A percentile compares a stretch with the other conserved stretches of the same genome.
Evolutionary conservation across 2,888 invertebrate genomes (phyloP).

Genomic region (Drosophila nr. fundita): DNA sequence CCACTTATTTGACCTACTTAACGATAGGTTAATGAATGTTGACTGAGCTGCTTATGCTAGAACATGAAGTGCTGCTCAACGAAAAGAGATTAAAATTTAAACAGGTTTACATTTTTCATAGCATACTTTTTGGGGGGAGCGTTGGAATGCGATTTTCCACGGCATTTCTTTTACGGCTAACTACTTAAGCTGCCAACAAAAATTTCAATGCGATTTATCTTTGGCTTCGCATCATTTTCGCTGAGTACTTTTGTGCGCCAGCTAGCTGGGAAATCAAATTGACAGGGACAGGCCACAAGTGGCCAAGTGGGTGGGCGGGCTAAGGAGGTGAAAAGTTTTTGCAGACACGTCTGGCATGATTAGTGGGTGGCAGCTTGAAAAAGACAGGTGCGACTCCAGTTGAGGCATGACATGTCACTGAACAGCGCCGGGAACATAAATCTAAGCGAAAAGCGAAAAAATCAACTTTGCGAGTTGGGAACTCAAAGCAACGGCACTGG

Average conservation of each 20-base stretch:
- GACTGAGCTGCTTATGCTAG: background rate
- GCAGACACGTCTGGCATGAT: conserved; percentile 63
- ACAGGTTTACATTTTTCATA: conserved; percentile 8
- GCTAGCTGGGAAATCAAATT: conserved; percentile 63
- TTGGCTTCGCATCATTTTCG: conserved; percentile 33
- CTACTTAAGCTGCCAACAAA: conserved; percentile 69
- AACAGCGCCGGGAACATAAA: conserved; percentile 55
- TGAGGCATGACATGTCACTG: conserved; percentile 58
- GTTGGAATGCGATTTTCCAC: background rate
- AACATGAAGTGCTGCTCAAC: background rate
- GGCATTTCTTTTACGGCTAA: conserved; percentile 23
- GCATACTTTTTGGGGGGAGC: conserved; percentile 21
- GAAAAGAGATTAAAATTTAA: background rate
- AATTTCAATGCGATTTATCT: conserved; percentile 65
- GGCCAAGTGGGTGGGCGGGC: conserved; percentile 18
- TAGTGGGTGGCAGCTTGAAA: conserved; percentile 44
- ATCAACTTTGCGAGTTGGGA: background rate
- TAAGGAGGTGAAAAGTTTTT: conserved; percentile 17
- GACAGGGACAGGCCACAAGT: conserved; percentile 72
- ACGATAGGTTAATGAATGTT: background rate
- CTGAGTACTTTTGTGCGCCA: conserved; percentile 28
- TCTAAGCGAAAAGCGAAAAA: conserved; percentile 38
- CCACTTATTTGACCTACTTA: background rate
- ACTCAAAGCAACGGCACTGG: background rate
- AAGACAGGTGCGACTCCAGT: conserved; percentile 47